Base-by-base conservation (phyloP, 2,888 invertebrate species). In the Sceliomorpha sp. region DNA sequence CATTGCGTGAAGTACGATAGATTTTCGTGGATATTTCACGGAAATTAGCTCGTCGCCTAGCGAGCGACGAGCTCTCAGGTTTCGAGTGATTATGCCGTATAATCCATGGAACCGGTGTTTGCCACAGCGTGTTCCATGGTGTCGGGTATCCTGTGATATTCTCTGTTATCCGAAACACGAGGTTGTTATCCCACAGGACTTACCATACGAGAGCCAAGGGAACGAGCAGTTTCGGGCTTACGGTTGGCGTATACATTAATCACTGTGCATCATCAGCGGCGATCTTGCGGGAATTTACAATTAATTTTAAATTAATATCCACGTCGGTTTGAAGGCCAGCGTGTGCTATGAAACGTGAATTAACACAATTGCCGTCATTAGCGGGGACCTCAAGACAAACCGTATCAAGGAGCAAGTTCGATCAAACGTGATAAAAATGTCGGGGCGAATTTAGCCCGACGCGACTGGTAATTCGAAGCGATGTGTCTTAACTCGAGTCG, bases 151-250 rank as follows among this genome's bases (percentile, higher is more conserved):
- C 77, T 77, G 81, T 83, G 85, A 87, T 85, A 86, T 84, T 83
- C 86, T 79, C 82, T 82, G 87, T 86, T 86, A 86, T 86, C 84
- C 85, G 87, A 85, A 86, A 84, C 87, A 83, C 83, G 81, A 80
- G 81, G 83, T 80, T 82, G 86, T 84, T 86, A 86, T 86, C 86
- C 86, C 85, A 82, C 84, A 85, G 85, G 83, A 86, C 84, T 86
- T 85, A 85, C 82, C 81, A 80, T 77, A 76, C 76, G 75, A 72
- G 76, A 76, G 79, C 73, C 72, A 66, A 64, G 63, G 55, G 59
- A 64, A 56, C 66, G 71, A 67, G 72, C 56, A 51, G 66, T 70
- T 70, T 64, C 45, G 51, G 51, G 55, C 60, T 59, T 56, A 58
- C 56, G 45, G 42, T 66, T 59, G 56, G 56, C 42, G 62, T 66